A percentile compares a stretch with the other conserved stretches of the same genome.
Evolutionary conservation across 2,113 vertebrate species (phyloP).

Genomic region (Callopanchax toddi): DNA sequence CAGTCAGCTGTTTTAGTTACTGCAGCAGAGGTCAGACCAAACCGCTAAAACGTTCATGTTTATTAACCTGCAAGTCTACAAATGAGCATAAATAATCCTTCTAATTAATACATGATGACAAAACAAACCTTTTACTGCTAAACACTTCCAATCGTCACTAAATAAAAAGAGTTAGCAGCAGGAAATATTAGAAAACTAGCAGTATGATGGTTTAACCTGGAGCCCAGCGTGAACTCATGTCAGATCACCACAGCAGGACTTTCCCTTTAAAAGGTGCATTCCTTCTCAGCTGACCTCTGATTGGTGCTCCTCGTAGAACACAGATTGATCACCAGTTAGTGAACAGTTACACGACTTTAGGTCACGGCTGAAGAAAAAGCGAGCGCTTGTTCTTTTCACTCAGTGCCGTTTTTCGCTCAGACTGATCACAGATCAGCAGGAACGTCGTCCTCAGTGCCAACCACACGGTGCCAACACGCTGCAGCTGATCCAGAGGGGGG

Average conservation of each 20-base stretch:
- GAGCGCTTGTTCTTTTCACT: conserved; percentile 31
- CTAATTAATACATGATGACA: not conserved
- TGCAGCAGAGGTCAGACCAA: too few relatives aligned
- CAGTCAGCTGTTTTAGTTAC: too few relatives aligned
- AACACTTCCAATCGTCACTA: not conserved
- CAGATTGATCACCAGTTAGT: not conserved
- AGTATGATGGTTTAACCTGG: too few relatives aligned
- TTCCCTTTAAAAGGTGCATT: conserved; percentile 7
- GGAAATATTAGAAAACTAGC: too few relatives aligned
- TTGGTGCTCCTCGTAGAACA: conserved; percentile 23
- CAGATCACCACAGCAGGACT: conserved; percentile 13
- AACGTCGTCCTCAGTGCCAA: conserved; percentile 60
- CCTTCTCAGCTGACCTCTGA: conserved; percentile 3
- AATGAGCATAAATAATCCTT: too few relatives aligned
- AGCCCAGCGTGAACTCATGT: conserved; percentile 1
- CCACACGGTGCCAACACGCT: conserved; percentile 56
- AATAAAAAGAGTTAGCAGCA: too few relatives aligned
- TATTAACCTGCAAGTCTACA: too few relatives aligned
- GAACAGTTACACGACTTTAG: not conserved
- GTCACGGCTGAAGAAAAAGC: not conserved
- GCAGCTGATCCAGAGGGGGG: conserved; percentile 41
- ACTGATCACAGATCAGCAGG: conserved; percentile 50
- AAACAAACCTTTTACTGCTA: not conserved
- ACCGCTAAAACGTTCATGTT: too few relatives aligned
- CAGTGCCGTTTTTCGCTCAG: conserved; percentile 59